phyloP scores from a whole-genome alignment of 1,140 invertebrate genomes.

The Chelonus insularis region DNA sequence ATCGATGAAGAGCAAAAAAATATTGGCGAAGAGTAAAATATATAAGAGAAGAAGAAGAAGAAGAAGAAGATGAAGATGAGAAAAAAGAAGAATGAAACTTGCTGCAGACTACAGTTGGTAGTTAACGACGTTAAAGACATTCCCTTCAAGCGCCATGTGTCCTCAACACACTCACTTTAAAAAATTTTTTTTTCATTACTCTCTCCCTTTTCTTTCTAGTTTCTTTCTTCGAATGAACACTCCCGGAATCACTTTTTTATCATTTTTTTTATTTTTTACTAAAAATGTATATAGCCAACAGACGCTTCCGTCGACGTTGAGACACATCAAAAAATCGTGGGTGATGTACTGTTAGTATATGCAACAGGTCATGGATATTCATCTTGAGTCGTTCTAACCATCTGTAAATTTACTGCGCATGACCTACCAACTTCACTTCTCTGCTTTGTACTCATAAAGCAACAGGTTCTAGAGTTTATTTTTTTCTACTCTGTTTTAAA shows the following conservation, averaged over 20 bases:
- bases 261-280: background rate
- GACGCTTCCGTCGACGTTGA: background rate
- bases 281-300: background rate
- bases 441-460: slow-evolving; percentile 1
- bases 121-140: slow-evolving; percentile 38
- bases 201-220: slow-evolving; percentile 24
- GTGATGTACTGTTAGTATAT: slow-evolving; percentile 7
- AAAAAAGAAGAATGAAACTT: background rate
- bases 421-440: background rate
- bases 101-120: slow-evolving; percentile 34
- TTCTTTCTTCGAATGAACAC: slow-evolving; percentile 26
- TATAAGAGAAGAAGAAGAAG: too few species aligned
- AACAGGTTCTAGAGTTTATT: slow-evolving; percentile 2
- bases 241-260: slow-evolving; percentile 23
- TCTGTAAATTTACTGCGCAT: slow-evolving; percentile 12
- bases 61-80: slow-evolving; percentile 13
- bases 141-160: slow-evolving; percentile 50
- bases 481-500: background rate
- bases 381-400: background rate
- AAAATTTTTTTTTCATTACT: background rate
- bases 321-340: slow-evolving; percentile 7
- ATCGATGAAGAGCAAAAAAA: background rate
- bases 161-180: slow-evolving; percentile 32
- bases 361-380: slow-evolving; percentile 25
- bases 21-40: too few species aligned